Percentiles rank a stretch among this genome's conserved stretches.
These are phyloP conservation scores for Burhinus bistriatus DNA, from an alignment of 2,113 vertebrate genomes.

Conservation along the genomic window DNA sequence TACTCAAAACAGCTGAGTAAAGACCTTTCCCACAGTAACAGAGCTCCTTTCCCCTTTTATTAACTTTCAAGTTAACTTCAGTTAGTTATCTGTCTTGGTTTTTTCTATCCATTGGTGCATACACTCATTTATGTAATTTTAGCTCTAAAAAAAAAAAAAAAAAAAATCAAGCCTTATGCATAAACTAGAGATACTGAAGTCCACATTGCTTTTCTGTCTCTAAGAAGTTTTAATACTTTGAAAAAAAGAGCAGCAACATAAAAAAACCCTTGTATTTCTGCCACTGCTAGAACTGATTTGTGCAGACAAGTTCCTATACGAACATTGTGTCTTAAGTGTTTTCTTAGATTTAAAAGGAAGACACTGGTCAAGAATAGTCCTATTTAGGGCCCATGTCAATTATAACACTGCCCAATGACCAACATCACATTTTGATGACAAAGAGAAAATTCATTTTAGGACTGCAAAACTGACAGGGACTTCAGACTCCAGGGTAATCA, in stretches of 20 bases:
- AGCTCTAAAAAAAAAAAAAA: background rate
- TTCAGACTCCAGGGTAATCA: no score
- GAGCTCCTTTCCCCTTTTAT: background rate
- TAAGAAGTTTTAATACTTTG: background rate
- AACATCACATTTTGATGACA: no score
- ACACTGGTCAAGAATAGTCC: no score
- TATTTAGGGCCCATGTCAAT: no score
- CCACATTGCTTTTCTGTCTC: background rate
- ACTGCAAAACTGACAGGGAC: no score
- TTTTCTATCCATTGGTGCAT: background rate
- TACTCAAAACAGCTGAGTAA: background rate
- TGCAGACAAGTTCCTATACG: background rate
- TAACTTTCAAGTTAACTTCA: background rate
- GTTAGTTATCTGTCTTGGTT: fast-evolving
- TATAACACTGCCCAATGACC: no score
- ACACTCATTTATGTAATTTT: background rate
- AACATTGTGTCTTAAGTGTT: background rate
- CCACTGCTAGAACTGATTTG: background rate
- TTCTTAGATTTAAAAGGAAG: background rate
- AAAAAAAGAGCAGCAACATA: background rate
- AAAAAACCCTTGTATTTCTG: background rate
- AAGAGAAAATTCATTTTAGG: no score
- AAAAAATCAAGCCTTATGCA: background rate
- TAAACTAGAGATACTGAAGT: background rate
- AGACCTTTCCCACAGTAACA: background rate